Conservation (phyloP, 2,113 vertebrate genomes). For the Dipodomys ordii region DNA sequence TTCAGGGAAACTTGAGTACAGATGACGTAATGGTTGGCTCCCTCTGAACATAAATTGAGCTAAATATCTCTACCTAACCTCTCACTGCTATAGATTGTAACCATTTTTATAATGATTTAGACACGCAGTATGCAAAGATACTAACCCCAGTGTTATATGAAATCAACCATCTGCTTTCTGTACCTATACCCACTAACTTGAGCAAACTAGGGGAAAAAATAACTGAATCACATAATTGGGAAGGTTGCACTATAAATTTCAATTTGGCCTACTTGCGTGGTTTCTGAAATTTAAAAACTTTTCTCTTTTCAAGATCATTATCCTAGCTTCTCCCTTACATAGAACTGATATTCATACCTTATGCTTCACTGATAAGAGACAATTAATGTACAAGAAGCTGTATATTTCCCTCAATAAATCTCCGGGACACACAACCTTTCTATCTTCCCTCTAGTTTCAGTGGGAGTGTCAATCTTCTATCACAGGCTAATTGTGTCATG, state of each 20-base stretch:
- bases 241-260: neutral
- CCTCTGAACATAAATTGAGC: constrained; percentile 29
- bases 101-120: constrained; percentile 46
- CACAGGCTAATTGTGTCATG: neutral
- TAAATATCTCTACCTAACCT: constrained; percentile 56
- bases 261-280: neutral
- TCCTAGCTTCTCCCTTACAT: neutral
- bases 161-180: constrained; percentile 40
- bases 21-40: neutral
- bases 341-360: neutral
- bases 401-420: neutral
- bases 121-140: neutral
- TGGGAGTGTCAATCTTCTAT: neutral
- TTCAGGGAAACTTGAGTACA: neutral
- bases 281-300: neutral
- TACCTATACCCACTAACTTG: neutral
- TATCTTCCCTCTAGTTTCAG: neutral
- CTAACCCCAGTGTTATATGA: constrained; percentile 38
- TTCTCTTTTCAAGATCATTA: constrained; percentile 1
- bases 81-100: constrained; percentile 42
- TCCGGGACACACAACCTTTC: neutral
- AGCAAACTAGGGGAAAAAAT: neutral
- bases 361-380: neutral
- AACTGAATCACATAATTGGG: neutral
- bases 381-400: neutral